phyloP scores from a whole-genome alignment of 2,888 invertebrate genomes.

The Galerucella pusilla region DNA sequence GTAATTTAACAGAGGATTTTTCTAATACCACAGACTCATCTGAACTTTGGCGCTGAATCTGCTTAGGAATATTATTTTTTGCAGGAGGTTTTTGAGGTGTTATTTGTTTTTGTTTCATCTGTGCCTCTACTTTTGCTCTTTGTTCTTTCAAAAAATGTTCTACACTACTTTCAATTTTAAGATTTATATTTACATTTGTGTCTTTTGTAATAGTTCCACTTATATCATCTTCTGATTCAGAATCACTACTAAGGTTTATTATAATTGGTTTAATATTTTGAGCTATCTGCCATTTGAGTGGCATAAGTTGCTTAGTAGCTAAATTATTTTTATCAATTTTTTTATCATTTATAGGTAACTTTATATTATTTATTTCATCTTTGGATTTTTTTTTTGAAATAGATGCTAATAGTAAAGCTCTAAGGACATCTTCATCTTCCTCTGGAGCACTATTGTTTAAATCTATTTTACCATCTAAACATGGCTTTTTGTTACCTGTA shows the following conservation, averaged over 20 bases:
- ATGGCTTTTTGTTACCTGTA: slow-evolving; percentile 55
- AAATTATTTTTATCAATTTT: background rate
- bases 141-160: slow-evolving; percentile 61
- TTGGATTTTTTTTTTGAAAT: slow-evolving; percentile 69
- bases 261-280: slow-evolving; percentile 61
- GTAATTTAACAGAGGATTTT: slow-evolving; percentile 60
- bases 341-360: background rate
- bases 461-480: slow-evolving; percentile 29
- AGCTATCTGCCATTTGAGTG: slow-evolving; percentile 35
- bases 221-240: slow-evolving; percentile 57
- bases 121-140: slow-evolving; percentile 61
- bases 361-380: slow-evolving; percentile 16
- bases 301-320: slow-evolving; percentile 18
- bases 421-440: slow-evolving; percentile 72
- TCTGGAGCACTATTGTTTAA: slow-evolving; percentile 57
- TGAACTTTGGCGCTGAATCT: slow-evolving; percentile 6
- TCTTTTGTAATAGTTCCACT: slow-evolving; percentile 22
- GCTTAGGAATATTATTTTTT: slow-evolving; percentile 18
- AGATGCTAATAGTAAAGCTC: slow-evolving; percentile 71
- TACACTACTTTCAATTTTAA: slow-evolving; percentile 52
- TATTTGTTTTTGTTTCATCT: slow-evolving; percentile 31
- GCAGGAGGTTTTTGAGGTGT: slow-evolving; percentile 19
- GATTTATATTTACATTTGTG: slow-evolving; percentile 14
- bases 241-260: slow-evolving; percentile 60
- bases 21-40: slow-evolving; percentile 38